Conservation (phyloP, 2,113 vertebrate species). For the Hymenochirus boettgeri region DNA sequence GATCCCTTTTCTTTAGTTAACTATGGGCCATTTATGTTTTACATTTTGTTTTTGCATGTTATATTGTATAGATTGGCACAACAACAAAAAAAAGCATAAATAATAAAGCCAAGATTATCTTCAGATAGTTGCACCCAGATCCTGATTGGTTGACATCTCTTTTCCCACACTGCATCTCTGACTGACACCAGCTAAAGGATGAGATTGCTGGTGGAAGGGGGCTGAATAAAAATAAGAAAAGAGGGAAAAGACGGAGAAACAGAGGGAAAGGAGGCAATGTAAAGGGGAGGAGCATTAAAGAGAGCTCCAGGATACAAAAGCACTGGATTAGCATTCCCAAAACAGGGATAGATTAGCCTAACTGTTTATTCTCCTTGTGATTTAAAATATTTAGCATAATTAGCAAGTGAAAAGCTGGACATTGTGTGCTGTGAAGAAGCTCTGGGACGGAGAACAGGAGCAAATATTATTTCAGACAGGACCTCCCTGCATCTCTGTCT, state of each 20-base stretch:
- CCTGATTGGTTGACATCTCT: neutral
- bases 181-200: neutral
- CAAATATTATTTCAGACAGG: conserved; percentile 12
- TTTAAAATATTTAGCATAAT: conserved; percentile 75
- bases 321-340: conserved; percentile 60
- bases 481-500: conserved; percentile 1
- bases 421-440: conserved; percentile 21
- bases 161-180: neutral
- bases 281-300: neutral
- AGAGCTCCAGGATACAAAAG: conserved; percentile 54
- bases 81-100: no score
- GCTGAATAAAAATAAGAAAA: neutral
- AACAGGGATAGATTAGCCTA: conserved; percentile 48
- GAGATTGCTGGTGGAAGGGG: neutral
- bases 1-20: no score
- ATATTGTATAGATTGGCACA: no score
- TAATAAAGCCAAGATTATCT: no score
- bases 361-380: conserved; percentile 64
- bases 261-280: neutral
- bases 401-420: conserved; percentile 68
- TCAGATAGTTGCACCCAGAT: no score
- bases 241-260: neutral
- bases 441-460: conserved; percentile 5
- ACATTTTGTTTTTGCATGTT: no score
- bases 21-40: no score